Evolutionary conservation across 2,888 invertebrate genomes (phyloP).

Genomic region (Sycophila texana): DNA sequence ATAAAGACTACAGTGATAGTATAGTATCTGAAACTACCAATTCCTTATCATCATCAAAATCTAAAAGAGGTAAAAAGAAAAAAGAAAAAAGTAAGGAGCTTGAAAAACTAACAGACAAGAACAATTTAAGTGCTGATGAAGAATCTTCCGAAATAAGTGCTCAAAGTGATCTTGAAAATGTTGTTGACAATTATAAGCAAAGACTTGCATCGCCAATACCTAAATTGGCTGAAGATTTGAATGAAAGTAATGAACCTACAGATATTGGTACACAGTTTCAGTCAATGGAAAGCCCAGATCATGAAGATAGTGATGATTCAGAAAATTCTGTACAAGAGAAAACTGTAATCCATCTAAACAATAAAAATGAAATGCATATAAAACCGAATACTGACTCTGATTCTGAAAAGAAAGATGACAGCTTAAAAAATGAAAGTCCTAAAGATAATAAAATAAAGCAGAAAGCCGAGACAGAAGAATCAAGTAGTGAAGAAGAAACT

Average conservation of each 20-base stretch:
- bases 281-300: not conserved
- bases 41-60: not conserved
- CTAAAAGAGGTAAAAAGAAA: not conserved
- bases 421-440: not conserved
- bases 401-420: not conserved
- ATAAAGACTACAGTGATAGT: not conserved
- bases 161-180: slow-evolving; percentile 12
- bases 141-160: slow-evolving; percentile 9
- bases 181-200: slow-evolving; percentile 18
- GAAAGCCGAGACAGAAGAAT: not conserved
- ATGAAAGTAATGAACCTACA: not conserved
- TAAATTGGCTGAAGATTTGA: not conserved
- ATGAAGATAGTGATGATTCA: not conserved
- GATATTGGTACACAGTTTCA: not conserved
- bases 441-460: not conserved
- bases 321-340: not conserved
- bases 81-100: slow-evolving; percentile 6
- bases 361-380: not conserved
- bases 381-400: not conserved
- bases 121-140: slow-evolving; percentile 1
- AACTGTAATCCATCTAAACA: not conserved
- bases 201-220: not conserved
- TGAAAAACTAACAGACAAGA: too few relatives aligned
- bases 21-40: slow-evolving; percentile 13
- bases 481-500: slow-evolving; percentile 5